Base-by-base conservation (phyloP, 2,888 invertebrate species). In the Coenonympha glycerion region DNA sequence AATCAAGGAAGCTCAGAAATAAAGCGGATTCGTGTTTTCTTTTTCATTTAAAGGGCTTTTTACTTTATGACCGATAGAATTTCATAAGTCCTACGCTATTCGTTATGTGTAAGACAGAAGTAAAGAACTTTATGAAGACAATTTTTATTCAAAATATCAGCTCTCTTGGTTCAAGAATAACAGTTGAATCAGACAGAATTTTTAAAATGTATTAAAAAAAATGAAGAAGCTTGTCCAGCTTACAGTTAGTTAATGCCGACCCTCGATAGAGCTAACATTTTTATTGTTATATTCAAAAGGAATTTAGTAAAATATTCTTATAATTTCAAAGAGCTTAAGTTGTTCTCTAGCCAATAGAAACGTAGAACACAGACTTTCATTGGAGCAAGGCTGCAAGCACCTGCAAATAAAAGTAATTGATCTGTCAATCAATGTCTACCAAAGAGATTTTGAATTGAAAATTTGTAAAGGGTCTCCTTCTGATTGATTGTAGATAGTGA, bases 21-120 rank as follows among this genome's bases (percentile, higher is more conserved):
- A 55, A 57, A 58, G 58, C 57, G 52, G 33, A 33, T 55, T 55
- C 42, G 53, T 44, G 33, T 30, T 34, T 45, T 15, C 6, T 6
- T 9, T 33, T 33, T 16, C n/a, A n/a, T n/a, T n/a, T n/a, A n/a
- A 6, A 3, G 8, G 15, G 2, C 16, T 9, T 16, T 16, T 16
- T 9, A 31, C 31, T n/a, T n/a, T n/a, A n/a, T n/a, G n/a, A n/a
- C n/a, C n/a, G n/a, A n/a, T n/a, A n/a, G n/a, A n/a, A n/a, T n/a
- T n/a, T n/a, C n/a, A n/a, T n/a, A n/a, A n/a, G n/a, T n/a, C n/a
- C n/a, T n/a, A n/a, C n/a, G n/a, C n/a, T n/a, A n/a, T n/a, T n/a
- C n/a, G n/a, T n/a, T n/a, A n/a, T n/a, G n/a, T n/a, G n/a, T n/a
- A n/a, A n/a, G n/a, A n/a, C n/a, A n/a, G n/a, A n/a, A n/a, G n/a